Base-by-base conservation (phyloP, 2,797 vertebrate genomes). In the Cryptoprocta ferox region DNA sequence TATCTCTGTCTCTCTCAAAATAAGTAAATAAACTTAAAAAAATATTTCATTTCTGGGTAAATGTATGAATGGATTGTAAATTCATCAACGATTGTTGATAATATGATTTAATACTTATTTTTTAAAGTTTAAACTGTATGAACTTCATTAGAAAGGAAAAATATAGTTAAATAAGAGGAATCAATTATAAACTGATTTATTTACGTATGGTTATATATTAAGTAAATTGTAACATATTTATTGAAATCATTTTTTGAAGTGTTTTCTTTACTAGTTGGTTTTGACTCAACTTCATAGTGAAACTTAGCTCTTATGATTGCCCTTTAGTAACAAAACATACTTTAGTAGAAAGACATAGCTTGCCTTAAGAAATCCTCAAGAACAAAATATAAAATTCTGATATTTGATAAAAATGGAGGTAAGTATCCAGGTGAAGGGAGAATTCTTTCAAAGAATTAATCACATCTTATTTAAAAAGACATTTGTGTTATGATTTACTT, bases 21-120 rank as follows among this genome's bases (percentile, higher is more conserved):
- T 56, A 56, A 56, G 21, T 56, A 56, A 56, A 56, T 56, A 7
- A 48, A 48, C 48, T 96, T 93, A 28, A 28, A 85, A 85, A 71
- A 91, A 80, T 66, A 30, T 89, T 95, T 85, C 45, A 86, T 37
- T 93, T 95, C 8, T 39, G 59, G 56, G 3, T 80, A 37, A 81
- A 5, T 30, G 15, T 30, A 45, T 56, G 63, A 85, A 59, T 73
- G 48, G 19, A 61, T 78, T 90, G 4, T 73, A 56, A 56, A 56
- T 21, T 19, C 53, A 21, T 56, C 53, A 73, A 79, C 80, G 2
- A 68, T 80, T 76, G 9, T 76, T 81, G 37, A 76, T 94, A 75
- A 80, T 68, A 86, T 28, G 5, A 66, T 18, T 91, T 95, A 75
- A 81, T 78, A 45, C 71, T 86, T 89, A 70, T 30, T 79, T 96